Evolutionary conservation across 2,888 invertebrate species (phyloP).

Genomic region (Bruchidius siliquastri): DNA sequence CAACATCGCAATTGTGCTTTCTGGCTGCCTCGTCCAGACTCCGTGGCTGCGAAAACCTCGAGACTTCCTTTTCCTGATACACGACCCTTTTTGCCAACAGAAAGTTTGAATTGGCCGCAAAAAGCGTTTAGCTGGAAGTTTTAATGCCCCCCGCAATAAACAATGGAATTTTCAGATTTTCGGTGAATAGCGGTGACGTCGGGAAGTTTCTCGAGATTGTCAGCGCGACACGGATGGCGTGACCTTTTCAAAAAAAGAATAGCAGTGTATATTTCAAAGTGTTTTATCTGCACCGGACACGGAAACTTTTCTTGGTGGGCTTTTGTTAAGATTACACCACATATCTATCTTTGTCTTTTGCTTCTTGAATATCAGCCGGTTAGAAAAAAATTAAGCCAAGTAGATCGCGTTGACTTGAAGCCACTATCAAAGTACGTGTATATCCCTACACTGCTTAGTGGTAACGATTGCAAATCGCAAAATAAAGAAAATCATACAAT

Average conservation of each 20-base stretch:
- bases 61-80: neutral
- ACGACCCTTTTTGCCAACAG: neutral
- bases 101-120: neutral
- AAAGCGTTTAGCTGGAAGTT: neutral
- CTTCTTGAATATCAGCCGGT: neutral
- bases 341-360: neutral
- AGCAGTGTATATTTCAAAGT: neutral
- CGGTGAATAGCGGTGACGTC: neutral
- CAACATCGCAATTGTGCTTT: neutral
- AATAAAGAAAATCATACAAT: too few species aligned
- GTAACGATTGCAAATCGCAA: too few species aligned
- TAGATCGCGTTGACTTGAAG: neutral
- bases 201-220: neutral
- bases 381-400: neutral
- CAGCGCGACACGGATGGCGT: neutral
- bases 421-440: too few species aligned
- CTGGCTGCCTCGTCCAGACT: neutral
- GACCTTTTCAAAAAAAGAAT: neutral
- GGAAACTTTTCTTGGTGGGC: neutral
- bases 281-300: neutral
- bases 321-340: neutral
- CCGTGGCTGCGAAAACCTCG: neutral
- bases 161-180: neutral
- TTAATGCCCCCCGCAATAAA: neutral
- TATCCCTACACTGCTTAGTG: too few species aligned